Conservation (phyloP, 1,140 invertebrate genomes). For the Megalonaias nervosa region DNA sequence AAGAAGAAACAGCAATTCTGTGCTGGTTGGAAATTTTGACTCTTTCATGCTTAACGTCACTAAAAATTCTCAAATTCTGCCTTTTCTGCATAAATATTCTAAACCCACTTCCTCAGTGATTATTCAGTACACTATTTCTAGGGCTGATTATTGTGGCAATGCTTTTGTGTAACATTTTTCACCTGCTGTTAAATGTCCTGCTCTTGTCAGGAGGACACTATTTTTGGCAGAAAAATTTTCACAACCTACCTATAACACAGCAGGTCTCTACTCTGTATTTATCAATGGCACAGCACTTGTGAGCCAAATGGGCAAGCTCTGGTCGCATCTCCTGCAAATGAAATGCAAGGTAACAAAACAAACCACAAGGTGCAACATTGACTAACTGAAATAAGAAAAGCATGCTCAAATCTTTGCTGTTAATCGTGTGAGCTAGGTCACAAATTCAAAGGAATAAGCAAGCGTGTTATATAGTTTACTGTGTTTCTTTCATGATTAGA, state of each 20-base stretch:
- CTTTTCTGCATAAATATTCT: no score
- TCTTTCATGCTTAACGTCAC: no score
- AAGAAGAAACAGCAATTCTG: no score
- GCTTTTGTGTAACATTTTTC: no score
- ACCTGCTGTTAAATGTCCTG: no score
- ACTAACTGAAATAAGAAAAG: background rate
- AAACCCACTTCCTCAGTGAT: no score
- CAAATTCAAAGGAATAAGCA: background rate
- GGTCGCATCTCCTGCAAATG: conserved; percentile 83
- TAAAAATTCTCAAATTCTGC: no score
- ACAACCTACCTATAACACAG: conserved; percentile 91
- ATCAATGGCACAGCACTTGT: conserved; percentile 93
- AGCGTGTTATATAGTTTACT: background rate
- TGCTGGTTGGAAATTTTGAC: no score
- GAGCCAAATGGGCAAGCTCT: conserved; percentile 94
- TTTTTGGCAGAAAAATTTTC: background rate
- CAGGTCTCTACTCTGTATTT: conserved; percentile 98
- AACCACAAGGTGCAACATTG: background rate
- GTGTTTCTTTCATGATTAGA: no score
- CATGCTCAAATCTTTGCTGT: background rate
- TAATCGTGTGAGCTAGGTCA: background rate
- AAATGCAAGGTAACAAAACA: background rate
- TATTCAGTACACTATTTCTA: no score
- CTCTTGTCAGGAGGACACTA: background rate
- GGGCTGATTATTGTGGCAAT: no score